Base-by-base conservation (phyloP, 1,140 invertebrate species). In the Eurosta solidaginis region DNA sequence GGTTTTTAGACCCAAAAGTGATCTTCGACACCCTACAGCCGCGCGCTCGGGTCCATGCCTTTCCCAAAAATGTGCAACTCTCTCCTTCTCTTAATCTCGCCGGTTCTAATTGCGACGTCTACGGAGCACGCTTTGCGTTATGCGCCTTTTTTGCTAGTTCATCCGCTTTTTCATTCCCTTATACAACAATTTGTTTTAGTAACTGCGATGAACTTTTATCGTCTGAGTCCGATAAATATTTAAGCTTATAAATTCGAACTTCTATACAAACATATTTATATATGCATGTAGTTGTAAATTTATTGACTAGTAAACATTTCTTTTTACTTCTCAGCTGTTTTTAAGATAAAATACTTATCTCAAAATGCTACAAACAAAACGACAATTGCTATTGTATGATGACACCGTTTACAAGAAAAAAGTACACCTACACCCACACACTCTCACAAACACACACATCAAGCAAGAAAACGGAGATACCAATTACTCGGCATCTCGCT, bases 401-500 rank as follows among this genome's bases (percentile, higher is more conserved):
- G n/a, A n/a, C n/a, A n/a, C n/a, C 40, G 33, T 33, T 33, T 68
- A 20, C 2, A 68, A 68, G 27, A 22, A 36, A 68, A 40, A 1
- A 49, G 3, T 49, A 49, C 47, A 49, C 47, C 12, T 1, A 17
- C 9, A 49, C 9, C n/a, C 27, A 14, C 9, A 4, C 12, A 59
- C 14, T 29, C 14, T 33, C 54, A 20, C 29, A 36, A 0, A 10
- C 59, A 68, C 33, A 9, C n/a, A 22, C 33, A 40, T n/a, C n/a
- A n/a, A n/a, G n/a, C 59, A 42, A 68, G 7, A 5, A 27, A 17
- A 4, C 22, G 40, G 14, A 36, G 27, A 68, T 68, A 29, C 59
- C n/a, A 68, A 68, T 40, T 68, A 68, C 59, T 68, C 10, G 17
- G n/a, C 40, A 68, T 36, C 59, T 36, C 59, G 33, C 59, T 68